A percentile compares a stretch with the other conserved stretches of the same genome.
Conservation (phyloP, 2,113 vertebrate species). For the Hucho hucho region DNA sequence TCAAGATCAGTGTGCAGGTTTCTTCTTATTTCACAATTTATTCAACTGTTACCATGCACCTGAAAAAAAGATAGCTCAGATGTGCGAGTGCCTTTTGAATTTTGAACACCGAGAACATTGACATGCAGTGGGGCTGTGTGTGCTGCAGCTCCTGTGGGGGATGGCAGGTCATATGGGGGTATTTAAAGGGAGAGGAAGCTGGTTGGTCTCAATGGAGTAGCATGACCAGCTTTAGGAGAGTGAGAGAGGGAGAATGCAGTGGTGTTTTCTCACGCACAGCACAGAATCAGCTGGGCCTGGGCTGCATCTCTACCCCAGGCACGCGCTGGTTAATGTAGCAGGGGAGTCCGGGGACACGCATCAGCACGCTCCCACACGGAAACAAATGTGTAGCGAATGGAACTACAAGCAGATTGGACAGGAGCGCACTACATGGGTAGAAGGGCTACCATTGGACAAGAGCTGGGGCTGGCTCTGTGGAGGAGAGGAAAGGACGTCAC, state of each 20-base stretch:
- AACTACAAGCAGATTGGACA: too few species aligned
- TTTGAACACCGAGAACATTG: neutral
- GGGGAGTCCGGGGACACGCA: neutral
- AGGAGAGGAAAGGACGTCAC: too few species aligned
- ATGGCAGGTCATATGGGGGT: neutral
- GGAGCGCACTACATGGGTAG: too few species aligned
- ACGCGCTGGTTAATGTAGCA: conserved; percentile 21
- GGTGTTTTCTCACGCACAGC: neutral
- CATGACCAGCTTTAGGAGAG: conserved; percentile 25
- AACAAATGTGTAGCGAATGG: neutral
- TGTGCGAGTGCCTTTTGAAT: too few species aligned
- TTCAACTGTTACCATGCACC: too few species aligned
- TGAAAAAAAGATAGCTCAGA: too few species aligned
- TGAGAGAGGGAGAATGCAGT: neutral
- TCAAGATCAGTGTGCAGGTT: too few species aligned
- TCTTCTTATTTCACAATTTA: too few species aligned
- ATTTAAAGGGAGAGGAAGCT: neutral
- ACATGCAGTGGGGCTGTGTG: neutral
- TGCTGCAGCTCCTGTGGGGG: neutral
- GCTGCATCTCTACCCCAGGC: neutral
- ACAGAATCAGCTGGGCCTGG: conserved; percentile 6
- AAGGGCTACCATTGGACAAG: too few species aligned
- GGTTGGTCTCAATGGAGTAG: conserved; percentile 15
- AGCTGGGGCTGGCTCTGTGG: too few species aligned
- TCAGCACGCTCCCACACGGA: conserved; percentile 38